Percentiles rank a stretch among this genome's conserved stretches.
Evolutionary conservation across 2,888 invertebrate species (phyloP).

Genomic region (Amphipyra berbera): DNA sequence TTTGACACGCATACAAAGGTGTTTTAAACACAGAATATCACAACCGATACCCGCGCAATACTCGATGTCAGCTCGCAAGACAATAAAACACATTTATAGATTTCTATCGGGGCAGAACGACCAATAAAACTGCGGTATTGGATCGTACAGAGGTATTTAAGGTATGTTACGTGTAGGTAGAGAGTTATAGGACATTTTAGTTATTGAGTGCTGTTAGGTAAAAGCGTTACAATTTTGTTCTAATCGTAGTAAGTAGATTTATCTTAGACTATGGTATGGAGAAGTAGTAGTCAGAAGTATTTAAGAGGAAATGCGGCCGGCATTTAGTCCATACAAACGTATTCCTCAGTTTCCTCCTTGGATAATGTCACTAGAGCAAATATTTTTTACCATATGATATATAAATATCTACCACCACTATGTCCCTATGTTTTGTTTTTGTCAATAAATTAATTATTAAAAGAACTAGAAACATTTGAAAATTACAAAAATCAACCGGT

Average conservation of each 20-base stretch:
- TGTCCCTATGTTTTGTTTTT: too few species aligned
- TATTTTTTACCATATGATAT: too few species aligned
- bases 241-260: neutral
- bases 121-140: conserved; percentile 55
- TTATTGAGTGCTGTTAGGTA: conserved; percentile 35
- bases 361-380: too few species aligned
- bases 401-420: too few species aligned
- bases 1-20: conserved; percentile 15
- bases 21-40: conserved; percentile 42
- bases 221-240: conserved; percentile 19
- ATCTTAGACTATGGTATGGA: too few species aligned
- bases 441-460: too few species aligned
- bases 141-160: conserved; percentile 51
- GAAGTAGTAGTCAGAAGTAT: too few species aligned
- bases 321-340: too few species aligned
- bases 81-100: conserved; percentile 62
- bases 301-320: too few species aligned
- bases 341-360: too few species aligned
- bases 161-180: conserved; percentile 41
- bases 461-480: too few species aligned
- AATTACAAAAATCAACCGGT: too few species aligned
- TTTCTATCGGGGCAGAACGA: conserved; percentile 55
- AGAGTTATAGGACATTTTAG: conserved; percentile 37
- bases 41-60: conserved; percentile 30
- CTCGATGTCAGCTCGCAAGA: conserved; percentile 54